Evolutionary conservation across 2,888 invertebrate species (phyloP), one percentile per base, ranked within the genome.

Genomic region (Notodonta dromedarius): DNA sequence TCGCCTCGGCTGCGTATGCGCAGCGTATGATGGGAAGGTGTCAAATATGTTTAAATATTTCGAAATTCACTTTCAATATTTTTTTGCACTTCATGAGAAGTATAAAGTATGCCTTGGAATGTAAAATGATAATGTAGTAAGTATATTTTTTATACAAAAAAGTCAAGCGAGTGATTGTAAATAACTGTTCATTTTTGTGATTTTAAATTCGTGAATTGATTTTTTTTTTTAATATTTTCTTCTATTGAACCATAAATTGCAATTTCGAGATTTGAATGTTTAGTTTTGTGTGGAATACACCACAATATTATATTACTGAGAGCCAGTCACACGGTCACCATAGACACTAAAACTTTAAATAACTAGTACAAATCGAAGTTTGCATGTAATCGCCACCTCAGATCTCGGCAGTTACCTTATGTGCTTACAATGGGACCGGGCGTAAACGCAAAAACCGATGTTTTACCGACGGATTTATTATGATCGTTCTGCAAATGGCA

Each of bases 11-110:
- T 32, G 63, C 55, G 55, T 40, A 40, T 55, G 40, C 40, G 48
- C 60, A 11, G 3, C 57, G 76, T 80, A 78, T 79, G 81, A 76
- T 64, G 68, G 70, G 67, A 79, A 83, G 87, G 88, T 89, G 89
- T 88, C 84, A 89, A 88, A 78, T 78, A 84, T 77, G 53, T 70
- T 59, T 59, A 46, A 53, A 56, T 80, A 74, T 71, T 59, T 62
- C 63, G 64, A 76, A 66, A 74, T 77, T 74, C 60, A 40, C 55
- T 40, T 40, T 55, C 13, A n/a, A 35, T 53, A 16, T 53, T 55
- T 55, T 14, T 16, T 55, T 14, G 39, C 9, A 14, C 14, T 5
- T 40, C 14, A 16, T 16, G 55, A n/a, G 40, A 16, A 52, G 16
- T 24, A 51, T 51, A 14, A 5, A 5, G 8, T 16, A 16, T 46